Base-by-base conservation (phyloP, 2,113 vertebrate genomes). In the Epinephelus moara region DNA sequence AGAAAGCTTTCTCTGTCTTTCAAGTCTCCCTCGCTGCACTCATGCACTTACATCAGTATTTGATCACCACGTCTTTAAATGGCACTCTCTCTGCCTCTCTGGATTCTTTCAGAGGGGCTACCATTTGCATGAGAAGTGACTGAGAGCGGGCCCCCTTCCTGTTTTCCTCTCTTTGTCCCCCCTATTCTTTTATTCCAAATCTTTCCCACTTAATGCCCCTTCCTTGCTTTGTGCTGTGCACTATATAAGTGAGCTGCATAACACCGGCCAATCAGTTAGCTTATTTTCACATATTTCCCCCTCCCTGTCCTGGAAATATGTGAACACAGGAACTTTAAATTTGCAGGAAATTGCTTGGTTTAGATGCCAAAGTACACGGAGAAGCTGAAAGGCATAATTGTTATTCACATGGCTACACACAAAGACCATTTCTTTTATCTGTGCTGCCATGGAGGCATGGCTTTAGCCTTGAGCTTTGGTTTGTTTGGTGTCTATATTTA, bases 401-500 rank as follows among this genome's bases (percentile, higher is more conserved):
- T 68, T 27, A 37, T 37, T 52, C 49, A 33, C 67, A 27, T 33
- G 27, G 49, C 49, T n/a, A 27, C 68, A 55, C 49, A 55, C 19
- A 9, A 19, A 52, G 8, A 37, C 33, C 27, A 30, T 18, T 27
- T 30, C 19, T 55, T 55, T 70, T 53, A 88, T 55, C 70, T 67
- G 61, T 19, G 4, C 27, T 12, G 40, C 12, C 62, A 25, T n/a
- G 57, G 37, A 49, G 57, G 27, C 67, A 49, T 19, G 45, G 19
- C 67, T 75, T 74, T 49, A 27, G 67, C 80, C 80, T 55, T 56
- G 47, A 80, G 59, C 83, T 85, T 60, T 70, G 73, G 49, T 59
- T 75, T 70, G 60, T 76, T 74, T 62, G 69, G 18, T 11, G 45
- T 81, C 92, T 93, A 91, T 91, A 90, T 93, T 94, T 92, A 91